Percentiles rank a stretch among this genome's conserved stretches.
phyloP scores from a whole-genome alignment of 1,140 invertebrate species.

The Diprion similis region DNA sequence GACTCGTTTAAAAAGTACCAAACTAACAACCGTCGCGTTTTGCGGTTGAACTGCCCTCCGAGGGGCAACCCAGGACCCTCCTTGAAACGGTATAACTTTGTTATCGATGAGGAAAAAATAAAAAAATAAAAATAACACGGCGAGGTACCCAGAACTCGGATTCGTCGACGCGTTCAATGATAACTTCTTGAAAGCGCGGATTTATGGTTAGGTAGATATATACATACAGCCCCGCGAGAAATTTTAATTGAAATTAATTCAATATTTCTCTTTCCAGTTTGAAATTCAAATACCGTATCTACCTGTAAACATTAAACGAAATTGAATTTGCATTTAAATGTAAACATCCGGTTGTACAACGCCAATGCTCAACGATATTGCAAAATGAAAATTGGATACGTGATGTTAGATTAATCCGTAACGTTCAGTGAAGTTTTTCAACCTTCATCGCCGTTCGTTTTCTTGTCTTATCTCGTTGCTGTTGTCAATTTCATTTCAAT shows the following conservation, averaged over 20 bases:
- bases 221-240: neutral
- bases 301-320: neutral
- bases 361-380: neutral
- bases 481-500: too few species aligned
- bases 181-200: neutral
- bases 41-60: neutral
- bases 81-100: neutral
- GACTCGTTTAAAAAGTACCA: neutral
- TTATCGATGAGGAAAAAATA: neutral
- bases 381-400: neutral
- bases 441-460: too few species aligned
- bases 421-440: neutral
- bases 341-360: neutral
- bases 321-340: slow-evolving; percentile 1
- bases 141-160: neutral
- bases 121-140: neutral
- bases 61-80: too few species aligned
- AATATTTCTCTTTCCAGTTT: neutral
- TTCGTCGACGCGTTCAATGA: neutral
- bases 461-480: too few species aligned
- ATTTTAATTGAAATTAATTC: slow-evolving; percentile 1
- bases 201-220: neutral
- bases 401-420: neutral
- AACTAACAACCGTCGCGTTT: neutral
- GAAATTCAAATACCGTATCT: neutral